These are phyloP conservation scores for Gerris lacustris DNA, from an alignment of 2,888 invertebrate species.

Conservation along the genomic window DNA sequence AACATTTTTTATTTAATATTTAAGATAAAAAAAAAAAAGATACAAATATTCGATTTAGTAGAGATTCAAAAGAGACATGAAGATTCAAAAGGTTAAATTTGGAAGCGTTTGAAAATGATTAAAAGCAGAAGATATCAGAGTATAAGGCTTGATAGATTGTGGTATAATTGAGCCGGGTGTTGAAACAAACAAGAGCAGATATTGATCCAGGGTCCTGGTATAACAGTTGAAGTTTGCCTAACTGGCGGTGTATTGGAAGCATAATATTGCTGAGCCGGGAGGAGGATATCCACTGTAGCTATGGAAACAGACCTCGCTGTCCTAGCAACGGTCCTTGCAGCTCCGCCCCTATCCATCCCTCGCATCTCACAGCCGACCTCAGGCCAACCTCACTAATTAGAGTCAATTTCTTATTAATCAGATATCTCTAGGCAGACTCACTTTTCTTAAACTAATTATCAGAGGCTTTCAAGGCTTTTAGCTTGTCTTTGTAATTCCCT, in stretches of 20 bases:
- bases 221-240: constrained; percentile 3
- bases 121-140: too few relatives aligned
- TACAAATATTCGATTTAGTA: too few relatives aligned
- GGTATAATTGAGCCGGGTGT: background rate
- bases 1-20: too few relatives aligned
- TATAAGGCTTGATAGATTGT: too few relatives aligned
- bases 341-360: background rate
- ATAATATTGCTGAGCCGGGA: background rate
- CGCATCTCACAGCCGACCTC: background rate
- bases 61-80: too few relatives aligned
- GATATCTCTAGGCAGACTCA: background rate
- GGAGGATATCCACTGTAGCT: background rate
- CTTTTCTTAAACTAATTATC: too few relatives aligned
- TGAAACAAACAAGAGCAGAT: background rate
- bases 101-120: too few relatives aligned
- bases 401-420: constrained; percentile 5
- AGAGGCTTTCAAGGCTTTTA: too few relatives aligned
- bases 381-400: constrained; percentile 5
- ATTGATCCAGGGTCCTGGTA: background rate
- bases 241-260: constrained; percentile 5
- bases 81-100: too few relatives aligned
- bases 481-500: too few relatives aligned
- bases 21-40: too few relatives aligned
- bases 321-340: background rate
- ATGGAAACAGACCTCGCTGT: background rate